Evolutionary conservation across 1,140 invertebrate genomes (phyloP), one percentile per base, ranked within the genome.

Genomic region (Nymphalis io): DNA sequence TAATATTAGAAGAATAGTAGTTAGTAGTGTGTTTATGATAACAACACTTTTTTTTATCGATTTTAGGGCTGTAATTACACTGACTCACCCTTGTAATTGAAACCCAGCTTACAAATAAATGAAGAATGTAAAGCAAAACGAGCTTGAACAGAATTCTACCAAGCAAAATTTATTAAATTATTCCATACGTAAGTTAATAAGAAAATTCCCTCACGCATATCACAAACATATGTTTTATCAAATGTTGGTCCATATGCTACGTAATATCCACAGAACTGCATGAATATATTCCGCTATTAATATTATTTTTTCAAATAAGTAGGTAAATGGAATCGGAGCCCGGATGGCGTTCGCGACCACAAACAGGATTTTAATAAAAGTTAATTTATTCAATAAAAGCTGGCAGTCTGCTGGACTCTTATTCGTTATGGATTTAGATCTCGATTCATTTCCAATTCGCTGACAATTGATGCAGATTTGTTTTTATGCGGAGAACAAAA

Each of bases 341-440:
- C 60, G 68, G 55, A 73, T 40, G 55, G 51, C 51, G 23, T 21
- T 13, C 12, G 57, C 73, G 77, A 74, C 79, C 77, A 77, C 82
- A 85, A 87, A 85, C 85, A 85, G 82, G 78, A 85, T 85, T 88
- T 88, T 82, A 85, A 85, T 88, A 86, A 87, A 88, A 88, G 83
- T 85, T 85, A 87, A 88, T 86, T 88, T 88, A 87, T 88, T 85
- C 84, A 83, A 88, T 88, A 86, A 88, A 87, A 83, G 78, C 76
- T 73, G 77, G 61, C 78, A 78, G 71, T 67, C 73, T 70, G 72
- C 72, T 73, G 72, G 71, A 72, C 77, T 78, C 76, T 75, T 77
- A 79, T 78, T 84, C 73, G 77, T 73, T 80, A 85, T 81, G 79
- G 82, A 84, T 80, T 82, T 79, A 75, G 70, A 79, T 76, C 73